A percentile compares a stretch with the other conserved stretches of the same genome.
Evolutionary conservation across 2,797 vertebrate genomes (phyloP).

Genomic region (Phyllotis vaccarum): DNA sequence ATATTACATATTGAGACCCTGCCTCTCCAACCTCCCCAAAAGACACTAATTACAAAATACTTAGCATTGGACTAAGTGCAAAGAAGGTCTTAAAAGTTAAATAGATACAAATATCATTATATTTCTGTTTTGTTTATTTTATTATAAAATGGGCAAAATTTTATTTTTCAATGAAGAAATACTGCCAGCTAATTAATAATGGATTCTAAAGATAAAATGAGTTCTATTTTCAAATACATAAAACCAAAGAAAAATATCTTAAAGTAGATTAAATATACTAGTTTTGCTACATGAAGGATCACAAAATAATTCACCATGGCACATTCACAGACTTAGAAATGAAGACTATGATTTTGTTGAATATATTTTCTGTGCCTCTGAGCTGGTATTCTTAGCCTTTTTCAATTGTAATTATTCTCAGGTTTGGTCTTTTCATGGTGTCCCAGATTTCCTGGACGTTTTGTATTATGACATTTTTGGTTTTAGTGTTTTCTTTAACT

Average conservation of each 20-base stretch:
- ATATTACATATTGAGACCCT: not conserved
- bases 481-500: no score
- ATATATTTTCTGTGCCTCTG: no score
- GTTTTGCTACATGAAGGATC: not conserved
- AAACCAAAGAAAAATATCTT: not conserved
- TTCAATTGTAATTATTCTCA: no score
- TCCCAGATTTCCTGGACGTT: no score
- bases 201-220: not conserved
- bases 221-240: not conserved
- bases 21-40: not conserved
- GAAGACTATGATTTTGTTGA: no score
- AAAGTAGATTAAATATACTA: not conserved
- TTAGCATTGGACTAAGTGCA: not conserved
- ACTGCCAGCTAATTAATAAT: not conserved
- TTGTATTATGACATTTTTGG: no score
- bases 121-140: not conserved
- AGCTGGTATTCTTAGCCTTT: no score
- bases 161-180: constrained; percentile 15
- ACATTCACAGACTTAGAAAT: fast-evolving
- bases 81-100: not conserved
- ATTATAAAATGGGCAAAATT: not conserved
- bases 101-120: not conserved
- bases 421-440: no score
- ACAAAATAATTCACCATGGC: fast-evolving
- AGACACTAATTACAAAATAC: not conserved